These are phyloP conservation scores for Hephaestus fuliginosus DNA, from an alignment of 2,797 vertebrate genomes.

Conservation along the genomic window DNA sequence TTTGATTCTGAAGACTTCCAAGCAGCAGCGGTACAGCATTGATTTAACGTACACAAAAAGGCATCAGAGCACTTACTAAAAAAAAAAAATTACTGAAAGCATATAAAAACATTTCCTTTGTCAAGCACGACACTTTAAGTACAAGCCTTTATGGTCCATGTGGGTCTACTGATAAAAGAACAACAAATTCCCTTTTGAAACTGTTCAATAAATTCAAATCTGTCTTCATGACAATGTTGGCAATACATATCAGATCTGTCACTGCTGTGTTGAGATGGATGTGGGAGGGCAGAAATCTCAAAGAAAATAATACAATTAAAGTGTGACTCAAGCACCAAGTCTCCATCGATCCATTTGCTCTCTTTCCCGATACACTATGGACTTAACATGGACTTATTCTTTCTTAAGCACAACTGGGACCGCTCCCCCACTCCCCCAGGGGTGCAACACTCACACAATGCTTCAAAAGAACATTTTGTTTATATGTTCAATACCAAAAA, in stretches of 20 bases:
- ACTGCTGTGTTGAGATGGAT: conserved; percentile 70
- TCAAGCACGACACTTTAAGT: conserved; percentile 40
- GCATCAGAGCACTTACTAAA: conserved; percentile 20
- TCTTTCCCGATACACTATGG: conserved; percentile 79
- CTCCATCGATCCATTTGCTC: conserved; percentile 73
- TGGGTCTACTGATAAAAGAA: conserved; percentile 54
- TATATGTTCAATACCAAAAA: conserved; percentile 82
- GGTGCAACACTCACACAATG: conserved; percentile 73
- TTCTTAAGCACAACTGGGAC: conserved; percentile 81
- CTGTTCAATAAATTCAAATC: conserved; percentile 78
- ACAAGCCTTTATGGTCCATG: conserved; percentile 33
- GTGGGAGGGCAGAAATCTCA: conserved; percentile 72
- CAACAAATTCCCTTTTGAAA: conserved; percentile 74
- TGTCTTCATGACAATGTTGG: conserved; percentile 76
- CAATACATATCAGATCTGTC: conserved; percentile 80
- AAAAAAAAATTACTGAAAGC: conserved; percentile 34
- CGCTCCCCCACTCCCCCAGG: conserved; percentile 51
- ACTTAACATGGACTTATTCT: conserved; percentile 84
- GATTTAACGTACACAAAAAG: conserved; percentile 54
- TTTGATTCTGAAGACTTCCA: conserved; percentile 62
- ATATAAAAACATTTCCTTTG: conserved; percentile 31
- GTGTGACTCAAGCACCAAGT: conserved; percentile 72
- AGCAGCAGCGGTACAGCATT: conserved; percentile 21
- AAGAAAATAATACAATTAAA: conserved; percentile 81
- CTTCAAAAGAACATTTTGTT: conserved; percentile 86